Conservation (phyloP, 64 coral and sea anemone genomes). For the Montipora sp. region DNA sequence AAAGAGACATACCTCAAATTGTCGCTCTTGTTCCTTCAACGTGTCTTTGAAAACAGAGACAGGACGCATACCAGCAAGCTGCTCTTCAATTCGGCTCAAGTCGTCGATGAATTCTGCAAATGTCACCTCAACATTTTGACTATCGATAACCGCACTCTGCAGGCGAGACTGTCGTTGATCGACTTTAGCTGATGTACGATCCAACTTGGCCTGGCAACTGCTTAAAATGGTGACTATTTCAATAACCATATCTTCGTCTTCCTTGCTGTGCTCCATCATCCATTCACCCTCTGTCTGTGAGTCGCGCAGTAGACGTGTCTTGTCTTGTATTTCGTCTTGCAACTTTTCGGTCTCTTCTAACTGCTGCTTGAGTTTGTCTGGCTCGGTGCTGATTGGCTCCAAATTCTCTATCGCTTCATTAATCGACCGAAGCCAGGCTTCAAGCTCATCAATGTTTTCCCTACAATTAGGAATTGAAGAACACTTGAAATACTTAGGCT, state of each 20-base stretch:
- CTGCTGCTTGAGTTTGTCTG: slow-evolving; percentile 87
- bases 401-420: slow-evolving; percentile 67
- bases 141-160: slow-evolving; percentile 76
- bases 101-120: slow-evolving; percentile 91
- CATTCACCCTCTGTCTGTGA: slow-evolving; percentile 85
- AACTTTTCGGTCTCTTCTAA: slow-evolving; percentile 76
- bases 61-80: slow-evolving; percentile 86
- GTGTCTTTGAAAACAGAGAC: slow-evolving; percentile 86
- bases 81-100: slow-evolving; percentile 87
- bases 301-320: slow-evolving; percentile 80
- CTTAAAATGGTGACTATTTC: slow-evolving; percentile 84
- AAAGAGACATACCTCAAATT: slow-evolving; percentile 68
- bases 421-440: slow-evolving; percentile 82
- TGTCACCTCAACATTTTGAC: slow-evolving; percentile 81
- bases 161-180: slow-evolving; percentile 80
- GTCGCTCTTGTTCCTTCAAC: slow-evolving; percentile 89
- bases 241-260: slow-evolving; percentile 77
- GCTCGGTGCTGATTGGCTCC: slow-evolving; percentile 92
- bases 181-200: slow-evolving; percentile 62
- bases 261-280: slow-evolving; percentile 80
- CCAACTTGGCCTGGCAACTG: slow-evolving; percentile 84
- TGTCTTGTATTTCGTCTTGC: slow-evolving; percentile 72
- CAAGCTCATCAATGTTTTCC: slow-evolving; percentile 77
- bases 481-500: no score
- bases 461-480: neutral